Percentiles rank a stretch among this genome's conserved stretches.
phyloP scores from a whole-genome alignment of 2,888 invertebrate genomes.

The Cerastis rubricosa region DNA sequence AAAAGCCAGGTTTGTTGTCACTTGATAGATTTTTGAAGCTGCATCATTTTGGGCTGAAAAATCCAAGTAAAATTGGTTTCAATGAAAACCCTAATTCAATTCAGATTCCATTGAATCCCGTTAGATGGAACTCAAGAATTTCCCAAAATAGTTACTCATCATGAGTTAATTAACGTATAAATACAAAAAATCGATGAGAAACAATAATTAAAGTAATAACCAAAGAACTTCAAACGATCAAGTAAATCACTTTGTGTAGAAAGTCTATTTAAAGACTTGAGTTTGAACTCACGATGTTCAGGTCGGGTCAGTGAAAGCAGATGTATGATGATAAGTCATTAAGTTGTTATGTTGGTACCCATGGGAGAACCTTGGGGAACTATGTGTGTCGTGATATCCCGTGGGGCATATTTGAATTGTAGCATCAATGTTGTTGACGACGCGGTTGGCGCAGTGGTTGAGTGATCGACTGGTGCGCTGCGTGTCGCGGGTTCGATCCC shows the following conservation, averaged over 20 bases:
- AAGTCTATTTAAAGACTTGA: constrained; percentile 37
- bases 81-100: too few relatives aligned
- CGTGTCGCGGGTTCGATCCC: too few relatives aligned
- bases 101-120: not conserved
- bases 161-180: not conserved
- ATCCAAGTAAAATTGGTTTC: not conserved
- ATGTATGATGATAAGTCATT: constrained; percentile 44
- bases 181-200: not conserved
- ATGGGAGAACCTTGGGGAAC: constrained; percentile 6
- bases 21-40: not conserved
- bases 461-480: too few relatives aligned
- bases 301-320: constrained; percentile 53
- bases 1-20: not conserved
- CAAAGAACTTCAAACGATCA: constrained; percentile 29
- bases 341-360: constrained; percentile 26
- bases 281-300: constrained; percentile 51
- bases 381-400: constrained; percentile 36
- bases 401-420: not conserved
- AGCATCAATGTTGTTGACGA: not conserved
- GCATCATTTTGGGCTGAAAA: not conserved
- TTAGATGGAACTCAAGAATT: not conserved
- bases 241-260: constrained; percentile 54
- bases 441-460: too few relatives aligned
- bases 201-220: constrained; percentile 15
- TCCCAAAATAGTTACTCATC: not conserved